Base-by-base conservation (phyloP, 2,797 vertebrate species). In the Geotrypetes seraphini region DNA sequence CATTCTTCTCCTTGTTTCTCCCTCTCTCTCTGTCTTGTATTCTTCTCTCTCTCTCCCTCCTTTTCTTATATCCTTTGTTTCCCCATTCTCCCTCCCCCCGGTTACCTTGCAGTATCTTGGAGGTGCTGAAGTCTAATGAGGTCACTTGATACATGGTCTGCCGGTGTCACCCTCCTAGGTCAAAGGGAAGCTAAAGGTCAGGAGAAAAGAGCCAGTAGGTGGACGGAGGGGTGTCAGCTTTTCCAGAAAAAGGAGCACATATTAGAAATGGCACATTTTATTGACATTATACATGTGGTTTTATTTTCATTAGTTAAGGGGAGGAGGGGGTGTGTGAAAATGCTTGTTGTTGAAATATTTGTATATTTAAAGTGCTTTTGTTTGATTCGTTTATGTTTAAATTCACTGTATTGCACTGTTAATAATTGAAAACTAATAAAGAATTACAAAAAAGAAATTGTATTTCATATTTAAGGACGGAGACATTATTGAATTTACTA, bases 101-200 rank as follows among this genome's bases (percentile, higher is more conserved):
- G 14, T 16, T 25, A 1, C 39, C 12, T 17, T 22, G 34, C 25
- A 19, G 16, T 21, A 37, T 33, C 30, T 25, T 25, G 2, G 31
- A 36, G 35, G 36, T 29, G 37, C 39, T 30, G 17, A 19, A 14
- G 31, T 36, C 25, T 51, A 44, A 54, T 23, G 30, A 46, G 56
- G 40, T 51, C 51, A 60, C 54, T 53, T 45, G 40, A 47, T 51
- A 24, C 21, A 57, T 24, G 13, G 25, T 61, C 50, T 57, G 42
- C 31, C 47, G 31, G 29, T 25, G 14, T 36, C 39, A 44, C 43
- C 53, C 41, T 33, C 22, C 50, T 51, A 57, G 63, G 63, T 57
- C 57, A 53, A 39, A 46, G 28, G 50, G 60, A 67, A 47, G 67
- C 74, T n/a, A 73, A 47, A 75, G 77, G 76, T 80, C 66, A 48